These are phyloP conservation scores for Pegoplata infirma DNA, from an alignment of 2,888 invertebrate genomes.

Conservation along the genomic window DNA sequence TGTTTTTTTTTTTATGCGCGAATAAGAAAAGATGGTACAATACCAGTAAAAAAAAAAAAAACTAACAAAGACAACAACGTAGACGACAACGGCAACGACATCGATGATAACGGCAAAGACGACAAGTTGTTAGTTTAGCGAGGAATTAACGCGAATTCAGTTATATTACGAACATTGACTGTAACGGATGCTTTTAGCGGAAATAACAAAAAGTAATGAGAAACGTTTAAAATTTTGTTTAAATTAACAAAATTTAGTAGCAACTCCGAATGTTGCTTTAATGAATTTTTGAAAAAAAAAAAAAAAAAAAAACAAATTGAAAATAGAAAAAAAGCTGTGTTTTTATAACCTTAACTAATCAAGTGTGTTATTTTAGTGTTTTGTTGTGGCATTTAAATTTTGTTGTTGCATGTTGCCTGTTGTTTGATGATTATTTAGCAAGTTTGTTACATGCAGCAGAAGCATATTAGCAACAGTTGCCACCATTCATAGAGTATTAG, in stretches of 20 bases:
- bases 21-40: constrained; percentile 13
- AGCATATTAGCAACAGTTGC: constrained; percentile 49
- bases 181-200: constrained; percentile 72
- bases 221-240: constrained; percentile 23
- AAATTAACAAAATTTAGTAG: constrained; percentile 8
- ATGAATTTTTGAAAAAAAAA: not conserved
- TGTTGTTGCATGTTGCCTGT: constrained; percentile 47
- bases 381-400: constrained; percentile 11
- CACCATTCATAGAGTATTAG: constrained; percentile 31
- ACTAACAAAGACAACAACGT: constrained; percentile 24
- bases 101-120: constrained; percentile 9
- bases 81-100: constrained; percentile 5
- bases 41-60: constrained; percentile 30
- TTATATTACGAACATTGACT: constrained; percentile 75
- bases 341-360: constrained; percentile 48
- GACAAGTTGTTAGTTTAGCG: constrained; percentile 67
- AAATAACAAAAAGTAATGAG: constrained; percentile 47
- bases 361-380: constrained; percentile 36
- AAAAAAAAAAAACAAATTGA: not conserved
- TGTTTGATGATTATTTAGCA: constrained; percentile 56
- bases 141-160: constrained; percentile 74
- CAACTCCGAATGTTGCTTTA: not conserved
- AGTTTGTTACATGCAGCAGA: constrained; percentile 55
- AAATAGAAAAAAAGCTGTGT: constrained; percentile 12
- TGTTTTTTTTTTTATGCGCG: constrained; percentile 5